Conservation (phyloP, 2,888 invertebrate species). For the Eugnorisma glareosa region DNA sequence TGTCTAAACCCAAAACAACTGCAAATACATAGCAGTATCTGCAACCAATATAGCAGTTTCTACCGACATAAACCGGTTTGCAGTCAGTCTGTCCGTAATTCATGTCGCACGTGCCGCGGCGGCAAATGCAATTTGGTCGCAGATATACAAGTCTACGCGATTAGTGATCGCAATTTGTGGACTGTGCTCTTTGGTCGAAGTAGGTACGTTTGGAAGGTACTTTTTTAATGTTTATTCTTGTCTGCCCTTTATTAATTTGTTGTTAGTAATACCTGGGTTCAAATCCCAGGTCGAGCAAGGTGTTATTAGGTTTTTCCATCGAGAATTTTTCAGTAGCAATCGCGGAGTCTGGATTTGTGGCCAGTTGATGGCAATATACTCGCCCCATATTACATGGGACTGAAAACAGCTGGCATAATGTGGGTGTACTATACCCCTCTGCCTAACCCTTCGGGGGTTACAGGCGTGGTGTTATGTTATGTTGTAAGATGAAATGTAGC, state of each 20-base stretch:
- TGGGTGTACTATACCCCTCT: too few relatives aligned
- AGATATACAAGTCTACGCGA: slow-evolving; percentile 58
- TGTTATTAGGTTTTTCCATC: too few relatives aligned
- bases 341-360: too few relatives aligned
- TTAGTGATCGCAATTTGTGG: slow-evolving; percentile 53
- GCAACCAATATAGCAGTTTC: slow-evolving; percentile 65
- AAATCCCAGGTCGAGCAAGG: too few relatives aligned
- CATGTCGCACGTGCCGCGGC: slow-evolving; percentile 71
- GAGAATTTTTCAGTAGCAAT: too few relatives aligned
- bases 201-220: background rate
- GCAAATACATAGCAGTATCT: slow-evolving; percentile 59
- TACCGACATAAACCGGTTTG: slow-evolving; percentile 69
- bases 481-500: background rate
- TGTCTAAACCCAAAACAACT: slow-evolving; percentile 5
- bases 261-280: too few relatives aligned
- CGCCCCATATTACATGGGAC: too few relatives aligned
- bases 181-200: slow-evolving; percentile 14
- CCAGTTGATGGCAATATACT: too few relatives aligned
- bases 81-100: slow-evolving; percentile 70
- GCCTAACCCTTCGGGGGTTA: too few relatives aligned
- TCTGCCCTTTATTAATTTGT: background rate
- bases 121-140: slow-evolving; percentile 71
- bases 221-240: background rate
- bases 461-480: too few relatives aligned
- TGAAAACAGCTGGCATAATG: too few relatives aligned